A percentile compares a stretch with the other conserved stretches of the same genome.
These are phyloP conservation scores for Pseudolycoriella hygida DNA, from an alignment of 2,888 invertebrate species.

Conservation along the genomic window DNA sequence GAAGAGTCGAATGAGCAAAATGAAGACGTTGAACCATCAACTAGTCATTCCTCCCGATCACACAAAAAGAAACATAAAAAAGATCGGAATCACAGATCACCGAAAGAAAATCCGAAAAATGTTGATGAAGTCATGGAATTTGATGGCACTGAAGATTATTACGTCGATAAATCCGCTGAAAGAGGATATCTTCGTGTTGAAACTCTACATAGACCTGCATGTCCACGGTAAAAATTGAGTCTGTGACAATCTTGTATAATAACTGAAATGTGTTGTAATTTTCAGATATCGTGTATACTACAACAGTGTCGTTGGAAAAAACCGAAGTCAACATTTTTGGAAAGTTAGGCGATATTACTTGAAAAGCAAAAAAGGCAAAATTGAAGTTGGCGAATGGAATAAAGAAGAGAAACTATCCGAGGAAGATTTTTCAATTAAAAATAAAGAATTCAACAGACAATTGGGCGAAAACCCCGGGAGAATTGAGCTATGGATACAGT, in stretches of 20 bases:
- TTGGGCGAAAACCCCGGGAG: slow-evolving; percentile 33
- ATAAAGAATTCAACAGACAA: slow-evolving; percentile 34
- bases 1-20: no score
- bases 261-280: no score
- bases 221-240: slow-evolving; percentile 47
- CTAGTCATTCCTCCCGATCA: no score
- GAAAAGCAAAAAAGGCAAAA: slow-evolving; percentile 21
- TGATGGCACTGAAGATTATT: slow-evolving; percentile 31
- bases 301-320: neutral
- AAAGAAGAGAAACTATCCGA: slow-evolving; percentile 19
- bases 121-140: slow-evolving; percentile 15
- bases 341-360: slow-evolving; percentile 10
- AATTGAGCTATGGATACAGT: slow-evolving; percentile 39
- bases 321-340: neutral
- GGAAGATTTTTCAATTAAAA: slow-evolving; percentile 31
- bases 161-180: slow-evolving; percentile 38
- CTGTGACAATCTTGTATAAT: slow-evolving; percentile 12
- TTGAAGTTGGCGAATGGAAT: slow-evolving; percentile 13
- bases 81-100: neutral
- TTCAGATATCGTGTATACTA: slow-evolving; percentile 6
- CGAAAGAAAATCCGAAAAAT: neutral
- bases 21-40: no score
- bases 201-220: slow-evolving; percentile 43
- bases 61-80: neutral
- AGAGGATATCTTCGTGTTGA: slow-evolving; percentile 37